Evolutionary conservation across 2,888 invertebrate species (phyloP), one percentile per base, ranked within the genome.

Genomic region (Ryuthela nishihirai): DNA sequence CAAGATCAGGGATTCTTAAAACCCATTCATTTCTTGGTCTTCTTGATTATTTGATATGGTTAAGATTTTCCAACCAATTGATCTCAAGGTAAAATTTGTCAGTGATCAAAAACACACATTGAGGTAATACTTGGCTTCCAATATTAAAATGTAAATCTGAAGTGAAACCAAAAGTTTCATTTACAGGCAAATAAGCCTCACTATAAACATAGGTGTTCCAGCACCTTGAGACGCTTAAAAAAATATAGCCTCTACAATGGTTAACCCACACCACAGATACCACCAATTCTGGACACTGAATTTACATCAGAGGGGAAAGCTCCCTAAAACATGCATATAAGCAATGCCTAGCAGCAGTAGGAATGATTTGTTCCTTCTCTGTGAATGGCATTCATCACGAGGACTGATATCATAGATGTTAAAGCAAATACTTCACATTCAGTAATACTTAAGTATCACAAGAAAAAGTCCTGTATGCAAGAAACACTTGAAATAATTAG

Each of bases 291-390:
- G 97, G 97, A 74, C 94, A 95, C 75, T n/a, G 95, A 76, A 99
- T 98, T 81, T 99, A 99, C 73, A 98, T 98, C 68, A 93, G 83
- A 78, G 99, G 99, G n/a, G 99, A 93, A 12, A 99, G 99, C 78
- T 99, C 99, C 88, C 98, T 90, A 45, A 99, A 81, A 73, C 91
- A 88, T 68, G 99, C 99, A 78, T 99, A 99, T 74, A 99, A 80
- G 72, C 91, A 91, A 80, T 99, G 87, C 77, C 99, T 87, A 77
- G 99, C 87, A 67, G 99, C 92, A 39, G 98, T 98, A 73, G 97
- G 97, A 82, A 98, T 98, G 82, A 98, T 98, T 80, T 99, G 98
- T 73, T 98, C 98, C 99, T 76, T 99, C 99, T 81, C 99, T 88
- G 83, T 99, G 99, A 80, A 99, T 99, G 72, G 99, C 98, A 78